Evolutionary conservation across 1,140 invertebrate genomes (phyloP), one percentile per base, ranked within the genome.

Genomic region (Cydia pomonella): DNA sequence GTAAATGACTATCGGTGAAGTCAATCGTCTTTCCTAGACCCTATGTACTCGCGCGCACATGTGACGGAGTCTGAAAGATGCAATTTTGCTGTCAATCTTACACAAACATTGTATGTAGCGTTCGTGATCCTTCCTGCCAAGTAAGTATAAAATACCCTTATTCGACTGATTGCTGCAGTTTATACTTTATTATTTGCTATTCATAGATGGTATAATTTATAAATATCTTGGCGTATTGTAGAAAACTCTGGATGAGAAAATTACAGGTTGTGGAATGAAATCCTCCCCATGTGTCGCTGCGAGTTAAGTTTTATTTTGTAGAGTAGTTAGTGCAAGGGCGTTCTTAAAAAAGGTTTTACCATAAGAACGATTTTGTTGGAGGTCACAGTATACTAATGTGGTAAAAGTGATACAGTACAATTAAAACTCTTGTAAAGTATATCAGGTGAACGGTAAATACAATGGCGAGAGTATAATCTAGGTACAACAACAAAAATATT

Each of bases 51-150:
- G n/a, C n/a, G n/a, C n/a, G 10, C 27, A 59, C 10, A 72, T 73
- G 53, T 25, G 33, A 29, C 23, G 18, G n/a, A 23, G 38, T 21
- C 33, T 12, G n/a, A 72, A 47, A 72, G 18, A n/a, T 64, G 62
- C 53, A 77, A 81, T 81, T 81, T 81, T 76, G 62, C 47, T 79
- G 77, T 77, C 77, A 81, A 47, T 66, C 47, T 53, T 79, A 79
- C 72, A 76, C 62, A 80, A 77, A 79, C 73, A 78, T 47, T 74
- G 38, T 59, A 25, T 33, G 13, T 7, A 16, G 29, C 73, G 76
- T 73, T 66, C 73, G 73, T 74, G 76, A 76, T 77, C 76, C 76
- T 66, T 80, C 73, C 74, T 77, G 75, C 33, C 44, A 59, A 23
- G n/a, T 21, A 64, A 72, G 73, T 62, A 41, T 69, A 47, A 66